A percentile compares a stretch with the other conserved stretches of the same genome.
These are phyloP conservation scores for Vanacampus margaritifer DNA, from an alignment of 2,113 vertebrate species.

Conservation along the genomic window DNA sequence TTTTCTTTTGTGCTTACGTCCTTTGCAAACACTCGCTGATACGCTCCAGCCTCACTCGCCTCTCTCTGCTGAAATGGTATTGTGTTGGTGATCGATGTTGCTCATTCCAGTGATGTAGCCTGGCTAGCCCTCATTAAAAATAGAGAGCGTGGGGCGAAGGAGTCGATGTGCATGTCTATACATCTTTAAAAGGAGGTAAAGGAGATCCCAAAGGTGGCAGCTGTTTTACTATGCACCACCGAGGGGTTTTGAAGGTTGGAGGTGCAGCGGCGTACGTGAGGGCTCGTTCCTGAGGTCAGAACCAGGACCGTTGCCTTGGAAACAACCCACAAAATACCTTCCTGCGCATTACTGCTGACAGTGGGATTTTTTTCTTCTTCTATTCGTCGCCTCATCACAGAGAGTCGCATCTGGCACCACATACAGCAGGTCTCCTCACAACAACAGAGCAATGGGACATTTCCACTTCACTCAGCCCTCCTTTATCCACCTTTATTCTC, in stretches of 20 bases:
- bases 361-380: conserved; percentile 43
- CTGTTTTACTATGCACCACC: conserved; percentile 59
- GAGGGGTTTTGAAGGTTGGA: conserved; percentile 44
- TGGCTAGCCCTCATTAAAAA: conserved; percentile 89
- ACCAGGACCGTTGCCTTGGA: conserved; percentile 66
- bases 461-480: conserved; percentile 21
- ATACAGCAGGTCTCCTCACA: conserved; percentile 27
- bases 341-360: conserved; percentile 44
- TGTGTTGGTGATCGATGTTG: conserved; percentile 83
- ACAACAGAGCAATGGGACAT: conserved; percentile 25
- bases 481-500: conserved; percentile 10
- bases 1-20: conserved; percentile 53
- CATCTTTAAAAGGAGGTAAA: conserved; percentile 60
- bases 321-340: conserved; percentile 56
- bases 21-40: conserved; percentile 24
- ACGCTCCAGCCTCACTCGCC: conserved; percentile 17
- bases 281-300: conserved; percentile 66
- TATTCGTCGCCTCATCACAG: conserved; percentile 17
- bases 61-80: conserved; percentile 54
- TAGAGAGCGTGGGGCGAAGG: conserved; percentile 74
- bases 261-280: conserved; percentile 25
- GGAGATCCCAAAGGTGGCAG: conserved; percentile 74
- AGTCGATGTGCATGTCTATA: conserved; percentile 25
- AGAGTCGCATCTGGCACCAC: conserved; percentile 49
- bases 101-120: conserved; percentile 84